Conservation (phyloP, 2,888 invertebrate genomes). For the Cerastis leucographa region DNA sequence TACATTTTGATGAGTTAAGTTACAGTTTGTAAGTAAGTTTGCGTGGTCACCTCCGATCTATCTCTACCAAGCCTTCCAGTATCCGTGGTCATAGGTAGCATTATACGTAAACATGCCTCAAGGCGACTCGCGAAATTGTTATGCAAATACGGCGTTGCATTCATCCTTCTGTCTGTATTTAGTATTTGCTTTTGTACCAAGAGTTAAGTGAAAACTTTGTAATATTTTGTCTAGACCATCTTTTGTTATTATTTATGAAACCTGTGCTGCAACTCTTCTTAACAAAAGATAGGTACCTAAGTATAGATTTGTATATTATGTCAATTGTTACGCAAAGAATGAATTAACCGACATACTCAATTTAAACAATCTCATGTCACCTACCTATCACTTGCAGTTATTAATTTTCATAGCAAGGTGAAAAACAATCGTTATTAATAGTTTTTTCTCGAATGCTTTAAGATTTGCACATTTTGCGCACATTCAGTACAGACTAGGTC, state of each 20-base stretch:
- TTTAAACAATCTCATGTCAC: conserved; percentile 9
- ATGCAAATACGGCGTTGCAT: conserved; percentile 81
- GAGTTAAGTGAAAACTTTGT: conserved; percentile 48
- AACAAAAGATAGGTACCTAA: neutral
- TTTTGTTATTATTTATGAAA: conserved; percentile 35
- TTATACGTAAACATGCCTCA: conserved; percentile 71
- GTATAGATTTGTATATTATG: neutral
- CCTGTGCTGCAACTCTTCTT: conserved; percentile 7
- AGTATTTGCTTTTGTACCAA: conserved; percentile 68
- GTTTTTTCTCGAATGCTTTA: conserved; percentile 32
- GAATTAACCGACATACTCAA: neutral
- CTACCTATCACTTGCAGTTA: conserved; percentile 3
- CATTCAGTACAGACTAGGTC: conserved; percentile 59
- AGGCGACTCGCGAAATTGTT: conserved; percentile 83
- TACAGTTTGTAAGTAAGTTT: conserved; percentile 31
- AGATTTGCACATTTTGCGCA: conserved; percentile 38
- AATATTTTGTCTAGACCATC: conserved; percentile 46
- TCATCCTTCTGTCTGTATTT: conserved; percentile 70
- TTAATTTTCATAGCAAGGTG: conserved; percentile 44
- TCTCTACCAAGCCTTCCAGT: conserved; percentile 62
- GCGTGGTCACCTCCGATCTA: conserved; percentile 60
- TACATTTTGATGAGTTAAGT: conserved; percentile 56
- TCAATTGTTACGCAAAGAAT: neutral
- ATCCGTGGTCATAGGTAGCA: conserved; percentile 61
- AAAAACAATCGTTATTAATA: conserved; percentile 28